Conservation (phyloP, 2,888 invertebrate genomes). For the Neoaliturus tenellus region DNA sequence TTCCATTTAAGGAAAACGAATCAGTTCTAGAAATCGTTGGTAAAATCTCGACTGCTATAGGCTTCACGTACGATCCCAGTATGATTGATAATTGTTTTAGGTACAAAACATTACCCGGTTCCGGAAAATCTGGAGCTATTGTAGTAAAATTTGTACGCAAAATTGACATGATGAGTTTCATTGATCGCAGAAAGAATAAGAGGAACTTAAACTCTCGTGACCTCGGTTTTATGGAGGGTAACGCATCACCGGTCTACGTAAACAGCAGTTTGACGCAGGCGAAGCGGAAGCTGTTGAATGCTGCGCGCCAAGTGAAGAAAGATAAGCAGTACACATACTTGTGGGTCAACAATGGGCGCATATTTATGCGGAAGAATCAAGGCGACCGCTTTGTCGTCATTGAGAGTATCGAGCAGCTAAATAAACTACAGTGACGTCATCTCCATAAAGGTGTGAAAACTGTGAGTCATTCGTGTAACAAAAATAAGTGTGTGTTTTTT, state of each 20-base stretch:
- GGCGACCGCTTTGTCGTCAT: background rate
- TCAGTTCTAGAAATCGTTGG: background rate
- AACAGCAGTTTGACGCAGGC: background rate
- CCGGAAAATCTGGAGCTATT: background rate
- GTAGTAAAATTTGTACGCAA: background rate
- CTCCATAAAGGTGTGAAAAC: too few relatives aligned
- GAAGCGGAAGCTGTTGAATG: background rate
- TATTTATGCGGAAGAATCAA: constrained; percentile 12
- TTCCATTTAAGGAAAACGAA: background rate
- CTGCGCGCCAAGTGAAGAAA: constrained; percentile 5
- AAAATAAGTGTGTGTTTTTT: too few relatives aligned
- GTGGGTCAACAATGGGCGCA: constrained; percentile 15
- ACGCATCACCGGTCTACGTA: background rate
- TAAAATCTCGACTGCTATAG: background rate
- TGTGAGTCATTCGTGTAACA: too few relatives aligned
- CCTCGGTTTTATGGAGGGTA: background rate
- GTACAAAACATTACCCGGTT: background rate
- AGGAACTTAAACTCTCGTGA: constrained; percentile 9
- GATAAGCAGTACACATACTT: background rate
- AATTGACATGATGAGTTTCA: background rate
- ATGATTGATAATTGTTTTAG: background rate
- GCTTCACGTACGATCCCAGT: background rate
- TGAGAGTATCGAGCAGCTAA: background rate
- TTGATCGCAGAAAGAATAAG: background rate
- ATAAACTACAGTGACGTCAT: background rate